Evolutionary conservation across 2,888 invertebrate species (phyloP).

Genomic region (Conops quadrifasciatus): DNA sequence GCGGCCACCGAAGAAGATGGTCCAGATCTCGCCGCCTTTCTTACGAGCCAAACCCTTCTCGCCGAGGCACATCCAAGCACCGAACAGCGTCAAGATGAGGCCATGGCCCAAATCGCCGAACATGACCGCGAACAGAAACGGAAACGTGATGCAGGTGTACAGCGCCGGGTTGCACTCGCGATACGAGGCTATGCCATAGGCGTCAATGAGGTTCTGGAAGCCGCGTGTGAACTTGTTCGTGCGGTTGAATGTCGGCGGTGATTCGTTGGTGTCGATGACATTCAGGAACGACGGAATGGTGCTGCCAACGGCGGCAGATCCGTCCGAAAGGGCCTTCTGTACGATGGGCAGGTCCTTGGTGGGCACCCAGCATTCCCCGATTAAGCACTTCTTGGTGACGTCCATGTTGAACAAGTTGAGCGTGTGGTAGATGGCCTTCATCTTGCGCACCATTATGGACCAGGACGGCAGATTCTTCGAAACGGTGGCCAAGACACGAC

Average conservation of each 20-base stretch:
- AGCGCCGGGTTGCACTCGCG: slow-evolving; percentile 91
- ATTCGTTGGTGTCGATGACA: slow-evolving; percentile 81
- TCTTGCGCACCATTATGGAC: slow-evolving; percentile 85
- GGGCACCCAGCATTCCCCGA: slow-evolving; percentile 92
- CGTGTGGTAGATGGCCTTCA: slow-evolving; percentile 94
- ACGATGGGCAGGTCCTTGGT: slow-evolving; percentile 76
- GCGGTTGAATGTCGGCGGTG: slow-evolving; percentile 92
- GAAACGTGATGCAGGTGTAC: slow-evolving; percentile 91
- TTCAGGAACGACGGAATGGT: slow-evolving; percentile 94
- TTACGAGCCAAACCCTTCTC: slow-evolving; percentile 81
- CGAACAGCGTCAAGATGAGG: slow-evolving; percentile 82
- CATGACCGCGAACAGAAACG: slow-evolving; percentile 95
- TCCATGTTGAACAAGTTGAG: slow-evolving; percentile 93
- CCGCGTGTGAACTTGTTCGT: slow-evolving; percentile 93
- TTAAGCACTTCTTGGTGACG: slow-evolving; percentile 89
- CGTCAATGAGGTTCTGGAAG: slow-evolving; percentile 92
- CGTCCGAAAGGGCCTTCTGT: slow-evolving; percentile 82
- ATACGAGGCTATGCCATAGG: slow-evolving; percentile 94
- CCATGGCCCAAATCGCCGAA: slow-evolving; percentile 96
- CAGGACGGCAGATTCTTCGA: slow-evolving; percentile 86
- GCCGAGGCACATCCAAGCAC: slow-evolving; percentile 81
- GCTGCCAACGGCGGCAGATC: slow-evolving; percentile 87
- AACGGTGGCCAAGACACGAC: slow-evolving; percentile 83
- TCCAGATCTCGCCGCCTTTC: slow-evolving; percentile 89
- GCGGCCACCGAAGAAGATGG: slow-evolving; percentile 96